phyloP scores from a whole-genome alignment of 2,797 vertebrate genomes.

The Antrozous pallidus region DNA sequence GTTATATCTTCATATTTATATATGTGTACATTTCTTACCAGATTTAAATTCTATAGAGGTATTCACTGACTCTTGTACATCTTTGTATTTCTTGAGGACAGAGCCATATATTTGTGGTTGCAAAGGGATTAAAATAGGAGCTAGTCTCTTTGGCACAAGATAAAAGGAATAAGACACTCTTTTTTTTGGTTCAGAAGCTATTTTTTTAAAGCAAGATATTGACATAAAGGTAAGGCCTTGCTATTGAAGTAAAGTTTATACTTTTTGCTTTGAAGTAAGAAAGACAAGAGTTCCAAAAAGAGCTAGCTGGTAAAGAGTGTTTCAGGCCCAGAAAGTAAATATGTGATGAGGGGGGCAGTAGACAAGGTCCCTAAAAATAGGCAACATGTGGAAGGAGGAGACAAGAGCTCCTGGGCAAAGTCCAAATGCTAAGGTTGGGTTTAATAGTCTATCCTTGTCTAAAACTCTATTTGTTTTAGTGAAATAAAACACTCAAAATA shows the following conservation, averaged over 20 bases:
- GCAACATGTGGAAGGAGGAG: neutral
- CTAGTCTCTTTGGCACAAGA: neutral
- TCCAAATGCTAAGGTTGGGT: neutral
- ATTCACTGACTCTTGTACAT: neutral
- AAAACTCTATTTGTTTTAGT: neutral
- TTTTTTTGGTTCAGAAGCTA: neutral
- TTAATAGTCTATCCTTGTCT: neutral
- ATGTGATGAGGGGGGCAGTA: neutral
- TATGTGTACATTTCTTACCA: neutral
- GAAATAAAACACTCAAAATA: conserved; percentile 11
- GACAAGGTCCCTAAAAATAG: neutral
- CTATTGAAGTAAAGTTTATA: neutral
- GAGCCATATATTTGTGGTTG: neutral
- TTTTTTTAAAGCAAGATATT: conserved; percentile 21
- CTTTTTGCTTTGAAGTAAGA: conserved; percentile 41
- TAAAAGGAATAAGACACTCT: neutral
- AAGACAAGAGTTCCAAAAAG: neutral
- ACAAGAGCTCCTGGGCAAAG: fast-evolving
- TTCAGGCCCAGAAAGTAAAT: neutral
- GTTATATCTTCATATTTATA: neutral
- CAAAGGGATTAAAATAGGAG: conserved; percentile 15
- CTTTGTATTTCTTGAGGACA: conserved; percentile 19
- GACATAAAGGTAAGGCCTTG: neutral
- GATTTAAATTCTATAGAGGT: neutral
- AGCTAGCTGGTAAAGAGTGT: neutral